Evolutionary conservation across 2,797 vertebrate species (phyloP).

Genomic region (Cynopterus sphinx): DNA sequence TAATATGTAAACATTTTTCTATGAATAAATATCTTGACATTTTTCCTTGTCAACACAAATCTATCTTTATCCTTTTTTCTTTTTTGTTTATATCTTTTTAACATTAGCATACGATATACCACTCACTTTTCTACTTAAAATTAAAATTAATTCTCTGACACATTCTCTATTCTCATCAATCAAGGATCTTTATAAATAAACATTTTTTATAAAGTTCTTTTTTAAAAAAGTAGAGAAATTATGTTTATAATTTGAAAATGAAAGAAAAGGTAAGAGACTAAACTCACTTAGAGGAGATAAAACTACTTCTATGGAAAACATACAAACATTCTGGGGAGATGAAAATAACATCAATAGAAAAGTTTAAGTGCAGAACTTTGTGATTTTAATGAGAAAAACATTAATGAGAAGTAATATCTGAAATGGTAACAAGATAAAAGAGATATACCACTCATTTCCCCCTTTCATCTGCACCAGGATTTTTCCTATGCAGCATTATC

Average conservation of each 20-base stretch:
- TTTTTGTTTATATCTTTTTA: background rate
- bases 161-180: background rate
- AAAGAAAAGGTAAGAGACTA: background rate
- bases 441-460: background rate
- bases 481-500: background rate
- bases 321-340: background rate
- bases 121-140: conserved; percentile 30
- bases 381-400: background rate
- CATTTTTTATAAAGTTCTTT: background rate
- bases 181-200: conserved; percentile 9
- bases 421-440: background rate
- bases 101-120: background rate
- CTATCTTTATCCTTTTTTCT: background rate
- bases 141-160: background rate
- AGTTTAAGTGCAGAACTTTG: background rate
- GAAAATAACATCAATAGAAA: background rate
- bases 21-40: background rate
- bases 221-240: background rate
- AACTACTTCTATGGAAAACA: background rate
- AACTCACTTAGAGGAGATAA: background rate
- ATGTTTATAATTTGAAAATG: background rate
- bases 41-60: background rate
- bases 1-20: background rate
- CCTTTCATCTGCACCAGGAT: background rate
- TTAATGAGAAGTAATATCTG: background rate